Base-by-base conservation (phyloP, 2,888 invertebrate species). In the Acanthococcus lagerstroemiae region DNA sequence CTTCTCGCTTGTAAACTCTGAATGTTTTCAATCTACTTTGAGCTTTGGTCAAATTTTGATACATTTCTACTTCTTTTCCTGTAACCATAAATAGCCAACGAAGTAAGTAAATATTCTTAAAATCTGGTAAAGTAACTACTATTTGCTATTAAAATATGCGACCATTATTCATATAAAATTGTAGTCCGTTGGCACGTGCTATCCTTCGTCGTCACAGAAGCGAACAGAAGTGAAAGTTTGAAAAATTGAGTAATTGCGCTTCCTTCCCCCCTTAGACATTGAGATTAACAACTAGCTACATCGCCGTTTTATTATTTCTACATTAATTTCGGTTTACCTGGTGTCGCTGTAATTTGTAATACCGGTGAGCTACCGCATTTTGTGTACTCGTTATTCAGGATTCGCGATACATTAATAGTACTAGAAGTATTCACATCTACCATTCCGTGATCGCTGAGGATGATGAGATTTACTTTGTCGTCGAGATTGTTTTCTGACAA, bases 361-460 rank as follows among this genome's bases (percentile, higher is more conserved):
- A 52, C 52, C 5, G 52, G 52, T 22, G 52, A 52, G 15, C 22
- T 22, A 4, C 52, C 52, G 52, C 52, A 52, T 19, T 19, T 52
- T 21, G 15, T 15, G 21, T 24, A 15, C 24, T 5, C 15, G 15
- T 15, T 19, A 6, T 52, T 22, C 4, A 52, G 21, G 5, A 24
- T 24, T 22, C 12, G 19, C 4, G 9, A 9, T 22, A 52, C 12
- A 73, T 84, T 79, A 37, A 84, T 80, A 70, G 84, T 80, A 69
- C 77, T 75, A 4, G 78, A 74, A 17, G 78, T 75, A 1, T 75
- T 79, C 0, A 85, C 82, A 22, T 66, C 48, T 5, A 57, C 82
- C 82, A 87, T 84, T 17, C 88, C 88, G 75, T 88, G 88, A 75
- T 88, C 87, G 75, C 86, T 86, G 50, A 86, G 74, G 68, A 87